Evolutionary conservation across 2,888 invertebrate genomes (phyloP), one percentile per base, ranked within the genome.

Genomic region (Brachypalpus laphriformis): DNA sequence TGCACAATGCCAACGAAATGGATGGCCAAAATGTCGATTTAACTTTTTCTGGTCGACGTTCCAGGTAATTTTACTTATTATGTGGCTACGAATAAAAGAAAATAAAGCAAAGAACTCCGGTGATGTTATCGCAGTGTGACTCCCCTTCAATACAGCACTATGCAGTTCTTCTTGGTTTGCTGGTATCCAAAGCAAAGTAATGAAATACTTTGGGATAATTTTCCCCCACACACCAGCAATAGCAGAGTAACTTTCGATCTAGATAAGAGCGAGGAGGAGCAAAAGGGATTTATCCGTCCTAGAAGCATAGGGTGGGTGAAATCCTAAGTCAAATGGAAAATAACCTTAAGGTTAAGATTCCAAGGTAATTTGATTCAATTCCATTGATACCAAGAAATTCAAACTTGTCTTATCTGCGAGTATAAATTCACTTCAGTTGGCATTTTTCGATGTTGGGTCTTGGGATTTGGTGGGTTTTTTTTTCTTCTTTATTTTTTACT

Each of bases 351-450:
- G 91, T 90, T 90, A 89, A 91, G 92, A 91, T 91, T 90, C 90
- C 89, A 91, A 91, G 91, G 92, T 91, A 92, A 91, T 91, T 91
- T 92, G 91, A 91, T 91, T 91, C 91, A 91, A 92, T 91, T 91
- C 89, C 90, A 89, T 87, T 89, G 91, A 91, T 91, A 91, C 85
- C 87, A 56, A 76, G 85, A 71, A 85, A 85, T 76, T 85, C 85
- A 76, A 81, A 81, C 81, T 81, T 66, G 85, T 81, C 75, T 85
- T 85, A 85, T 85, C 85, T 76, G 51, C 42, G 61, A 71, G 81
- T 76, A 85, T 85, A 81, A 85, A 85, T 81, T 81, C 81, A 66
- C 85, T 81, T 85, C 81, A 76, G 81, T 81, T 85, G 85, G 85
- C 81, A 81, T 70, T 81, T 75, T 68, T 20, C 47, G 34, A 20